phyloP scores from a whole-genome alignment of 1,140 invertebrate genomes.

The Uloborus diversus region DNA sequence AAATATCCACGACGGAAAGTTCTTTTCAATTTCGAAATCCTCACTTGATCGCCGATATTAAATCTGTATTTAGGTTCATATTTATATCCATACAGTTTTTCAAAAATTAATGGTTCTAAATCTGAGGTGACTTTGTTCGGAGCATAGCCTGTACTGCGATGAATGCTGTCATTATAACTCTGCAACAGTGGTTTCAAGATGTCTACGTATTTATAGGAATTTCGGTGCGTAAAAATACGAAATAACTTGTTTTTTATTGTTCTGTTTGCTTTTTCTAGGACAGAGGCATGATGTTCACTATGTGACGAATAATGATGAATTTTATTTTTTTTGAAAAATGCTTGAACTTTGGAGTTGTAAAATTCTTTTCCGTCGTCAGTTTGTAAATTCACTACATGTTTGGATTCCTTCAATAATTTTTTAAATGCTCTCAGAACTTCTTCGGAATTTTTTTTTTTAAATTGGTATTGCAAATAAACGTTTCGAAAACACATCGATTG shows the following conservation, averaged over 20 bases:
- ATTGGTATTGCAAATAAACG: neutral
- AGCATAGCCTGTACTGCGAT: neutral
- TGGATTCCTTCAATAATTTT: conserved; percentile 3
- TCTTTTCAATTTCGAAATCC: conserved; percentile 27
- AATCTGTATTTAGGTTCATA: conserved; percentile 46
- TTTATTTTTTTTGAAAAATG: neutral
- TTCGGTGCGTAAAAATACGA: conserved; percentile 52
- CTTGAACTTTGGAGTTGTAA: neutral
- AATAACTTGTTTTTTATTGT: conserved; percentile 56
- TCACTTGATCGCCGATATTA: conserved; percentile 60
- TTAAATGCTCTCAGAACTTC: neutral
- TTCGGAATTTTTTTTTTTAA: neutral
- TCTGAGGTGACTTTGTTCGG: neutral
- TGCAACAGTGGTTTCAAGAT: conserved; percentile 34
- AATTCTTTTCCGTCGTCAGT: neutral
- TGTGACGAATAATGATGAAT: conserved; percentile 9
- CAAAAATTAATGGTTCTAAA: neutral
- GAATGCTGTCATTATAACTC: conserved; percentile 47
- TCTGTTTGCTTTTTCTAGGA: conserved; percentile 56
- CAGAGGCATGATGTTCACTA: conserved; percentile 54
- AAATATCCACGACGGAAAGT: conserved; percentile 45
- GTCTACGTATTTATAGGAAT: conserved; percentile 49
- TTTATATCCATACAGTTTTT: too few species aligned
- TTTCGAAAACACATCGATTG: conserved; percentile 25
- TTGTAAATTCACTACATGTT: neutral